A percentile compares a stretch with the other conserved stretches of the same genome.
Conservation (phyloP, 2,113 vertebrate species). For the Ondatra zibethicus region DNA sequence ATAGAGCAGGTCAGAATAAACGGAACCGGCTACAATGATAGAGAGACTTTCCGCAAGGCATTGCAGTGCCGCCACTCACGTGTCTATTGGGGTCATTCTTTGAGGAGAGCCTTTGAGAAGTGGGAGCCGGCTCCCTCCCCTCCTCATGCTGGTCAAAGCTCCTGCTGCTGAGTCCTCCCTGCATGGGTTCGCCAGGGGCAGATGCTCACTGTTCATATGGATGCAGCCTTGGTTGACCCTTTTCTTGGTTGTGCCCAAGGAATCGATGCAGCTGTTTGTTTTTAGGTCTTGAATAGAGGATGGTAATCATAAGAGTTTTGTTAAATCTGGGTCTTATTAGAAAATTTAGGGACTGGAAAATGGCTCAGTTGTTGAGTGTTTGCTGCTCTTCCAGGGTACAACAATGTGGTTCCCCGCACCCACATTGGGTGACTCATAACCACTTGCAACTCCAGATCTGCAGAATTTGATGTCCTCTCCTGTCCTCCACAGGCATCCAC, state of each 20-base stretch:
- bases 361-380: not conserved
- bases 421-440: not conserved
- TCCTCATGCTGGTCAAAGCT: not conserved
- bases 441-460: not conserved
- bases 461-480: not conserved
- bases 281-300: not conserved
- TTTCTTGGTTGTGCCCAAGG: not conserved
- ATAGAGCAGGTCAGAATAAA: constrained; percentile 29
- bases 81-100: not conserved
- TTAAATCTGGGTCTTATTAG: not conserved
- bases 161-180: not conserved
- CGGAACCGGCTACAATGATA: not conserved
- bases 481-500: not conserved
- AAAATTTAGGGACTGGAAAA: not conserved
- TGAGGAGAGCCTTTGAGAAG: not conserved
- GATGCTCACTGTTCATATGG: not conserved
- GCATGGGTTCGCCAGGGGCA: not conserved
- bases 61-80: not conserved
- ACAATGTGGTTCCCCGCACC: not conserved
- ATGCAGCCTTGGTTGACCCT: not conserved
- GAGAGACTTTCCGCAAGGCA: not conserved
- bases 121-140: not conserved
- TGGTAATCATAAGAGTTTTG: not conserved
- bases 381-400: not conserved
- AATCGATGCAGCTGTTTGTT: constrained; percentile 22